Evolutionary conservation across 2,888 invertebrate genomes (phyloP).

Genomic region (Morpho helenor): DNA sequence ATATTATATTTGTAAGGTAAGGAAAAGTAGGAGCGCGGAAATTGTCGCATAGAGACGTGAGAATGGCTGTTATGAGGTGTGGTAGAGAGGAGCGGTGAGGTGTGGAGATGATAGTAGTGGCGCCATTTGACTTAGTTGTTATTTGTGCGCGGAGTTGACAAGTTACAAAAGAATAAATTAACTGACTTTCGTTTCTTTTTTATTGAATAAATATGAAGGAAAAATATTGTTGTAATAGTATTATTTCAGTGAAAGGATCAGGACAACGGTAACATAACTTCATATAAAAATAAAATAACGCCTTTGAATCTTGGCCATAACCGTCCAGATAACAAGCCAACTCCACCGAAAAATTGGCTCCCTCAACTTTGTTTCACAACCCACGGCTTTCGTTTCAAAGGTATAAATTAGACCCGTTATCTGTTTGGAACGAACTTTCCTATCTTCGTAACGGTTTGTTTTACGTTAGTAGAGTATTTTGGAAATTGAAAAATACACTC

Average conservation of each 20-base stretch:
- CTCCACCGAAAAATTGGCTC: constrained; percentile 37
- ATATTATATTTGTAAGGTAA: too few species aligned
- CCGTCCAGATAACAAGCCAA: constrained; percentile 30
- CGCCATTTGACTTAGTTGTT: too few species aligned
- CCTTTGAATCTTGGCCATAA: constrained; percentile 24
- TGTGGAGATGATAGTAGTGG: too few species aligned
- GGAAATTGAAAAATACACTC: constrained; percentile 46
- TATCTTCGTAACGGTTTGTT: constrained; percentile 48
- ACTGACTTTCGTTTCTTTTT: too few species aligned
- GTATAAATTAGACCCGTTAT: constrained; percentile 64
- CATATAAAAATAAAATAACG: constrained; percentile 21
- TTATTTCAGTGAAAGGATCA: neutral
- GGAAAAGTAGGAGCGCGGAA: too few species aligned
- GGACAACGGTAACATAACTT: constrained; percentile 17
- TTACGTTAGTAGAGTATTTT: constrained; percentile 42
- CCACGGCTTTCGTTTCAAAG: constrained; percentile 41
- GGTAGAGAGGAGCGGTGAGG: too few species aligned
- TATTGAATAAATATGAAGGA: too few species aligned
- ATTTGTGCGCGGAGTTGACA: too few species aligned
- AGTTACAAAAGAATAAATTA: too few species aligned
- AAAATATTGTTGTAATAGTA: neutral
- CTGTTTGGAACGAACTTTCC: constrained; percentile 52
- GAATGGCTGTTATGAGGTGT: too few species aligned
- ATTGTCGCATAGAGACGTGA: too few species aligned
- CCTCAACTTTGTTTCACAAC: constrained; percentile 28